Evolutionary conservation across 2,888 invertebrate species (phyloP).

Genomic region (Aromia moschata): DNA sequence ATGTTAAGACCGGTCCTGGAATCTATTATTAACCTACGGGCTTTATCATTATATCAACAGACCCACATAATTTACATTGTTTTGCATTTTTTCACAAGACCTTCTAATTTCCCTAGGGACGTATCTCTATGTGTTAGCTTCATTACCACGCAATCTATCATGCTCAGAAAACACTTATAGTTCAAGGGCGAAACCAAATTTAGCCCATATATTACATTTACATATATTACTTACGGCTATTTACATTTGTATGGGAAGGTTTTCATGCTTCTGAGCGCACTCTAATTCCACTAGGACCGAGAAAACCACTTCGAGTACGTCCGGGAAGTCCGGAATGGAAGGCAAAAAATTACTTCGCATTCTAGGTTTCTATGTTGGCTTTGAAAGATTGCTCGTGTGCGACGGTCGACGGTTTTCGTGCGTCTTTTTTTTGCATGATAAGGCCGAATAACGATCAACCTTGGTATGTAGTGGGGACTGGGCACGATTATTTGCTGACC

Average conservation of each 20-base stretch:
- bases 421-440: too few relatives aligned
- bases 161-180: not conserved
- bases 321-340: not conserved
- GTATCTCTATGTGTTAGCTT: too few relatives aligned
- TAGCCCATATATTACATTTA: not conserved
- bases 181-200: not conserved
- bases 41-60: too few relatives aligned
- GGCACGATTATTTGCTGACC: too few relatives aligned
- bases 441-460: too few relatives aligned
- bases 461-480: too few relatives aligned
- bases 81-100: not conserved
- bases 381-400: not conserved
- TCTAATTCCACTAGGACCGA: not conserved
- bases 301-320: not conserved
- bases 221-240: not conserved
- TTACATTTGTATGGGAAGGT: not conserved
- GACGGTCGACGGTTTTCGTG: not conserved
- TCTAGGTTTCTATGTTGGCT: not conserved
- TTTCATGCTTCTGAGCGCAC: not conserved
- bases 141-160: not conserved
- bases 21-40: too few relatives aligned
- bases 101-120: not conserved
- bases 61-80: too few relatives aligned
- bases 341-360: not conserved
- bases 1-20: too few relatives aligned